phyloP scores from a whole-genome alignment of 2,113 vertebrate species.

The Pterocles burchelli region DNA sequence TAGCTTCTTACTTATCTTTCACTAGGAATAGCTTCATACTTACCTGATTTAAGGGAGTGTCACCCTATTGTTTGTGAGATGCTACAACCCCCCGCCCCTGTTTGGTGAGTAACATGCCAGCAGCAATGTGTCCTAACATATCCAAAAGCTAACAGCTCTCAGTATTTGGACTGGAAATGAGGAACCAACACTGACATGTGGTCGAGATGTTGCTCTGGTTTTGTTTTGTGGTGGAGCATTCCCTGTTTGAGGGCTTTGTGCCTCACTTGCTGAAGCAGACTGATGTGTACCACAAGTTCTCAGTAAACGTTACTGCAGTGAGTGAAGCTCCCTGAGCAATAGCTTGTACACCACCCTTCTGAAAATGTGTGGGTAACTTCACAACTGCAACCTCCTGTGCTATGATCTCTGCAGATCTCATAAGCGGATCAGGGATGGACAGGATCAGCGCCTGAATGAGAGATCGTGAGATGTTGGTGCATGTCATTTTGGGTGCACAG shows the following conservation, averaged over 20 bases:
- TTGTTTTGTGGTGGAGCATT: not conserved
- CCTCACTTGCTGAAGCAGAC: not conserved
- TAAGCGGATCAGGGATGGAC: not conserved
- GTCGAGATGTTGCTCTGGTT: not conserved
- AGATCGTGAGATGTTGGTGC: not conserved
- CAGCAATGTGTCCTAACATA: not conserved
- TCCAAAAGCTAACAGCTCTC: not conserved
- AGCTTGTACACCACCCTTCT: not conserved
- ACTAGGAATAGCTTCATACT: slow-evolving; percentile 25
- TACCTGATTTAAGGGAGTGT: not conserved
- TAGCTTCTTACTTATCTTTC: slow-evolving; percentile 47
- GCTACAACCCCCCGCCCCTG: not conserved
- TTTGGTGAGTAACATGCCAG: not conserved
- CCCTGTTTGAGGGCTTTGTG: not conserved
- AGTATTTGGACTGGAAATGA: not conserved
- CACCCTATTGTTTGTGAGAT: not conserved
- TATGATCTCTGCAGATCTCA: not conserved
- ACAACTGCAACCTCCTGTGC: rapidly evolving
- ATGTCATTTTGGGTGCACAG: not conserved
- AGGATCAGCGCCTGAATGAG: not conserved
- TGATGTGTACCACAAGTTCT: not conserved
- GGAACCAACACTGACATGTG: not conserved
- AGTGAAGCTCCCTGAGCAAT: not conserved
- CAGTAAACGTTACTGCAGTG: not conserved
- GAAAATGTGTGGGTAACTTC: not conserved